These are phyloP conservation scores for Macrophya annulata DNA, from an alignment of 2,888 invertebrate genomes.

Conservation along the genomic window DNA sequence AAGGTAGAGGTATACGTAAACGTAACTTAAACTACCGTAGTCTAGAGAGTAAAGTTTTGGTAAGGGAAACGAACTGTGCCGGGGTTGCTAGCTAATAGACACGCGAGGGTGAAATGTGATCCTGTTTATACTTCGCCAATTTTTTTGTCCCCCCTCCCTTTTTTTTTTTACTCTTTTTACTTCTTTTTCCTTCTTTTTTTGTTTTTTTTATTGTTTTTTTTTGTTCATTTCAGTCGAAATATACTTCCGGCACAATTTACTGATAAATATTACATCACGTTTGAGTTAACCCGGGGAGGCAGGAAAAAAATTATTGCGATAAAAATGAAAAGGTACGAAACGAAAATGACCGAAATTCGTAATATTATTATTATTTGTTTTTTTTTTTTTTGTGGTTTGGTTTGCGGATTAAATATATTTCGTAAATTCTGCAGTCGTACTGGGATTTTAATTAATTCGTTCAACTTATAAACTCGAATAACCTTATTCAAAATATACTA, in stretches of 20 bases:
- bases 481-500: not conserved
- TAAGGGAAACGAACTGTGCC: slow-evolving; percentile 2
- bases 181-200: no score
- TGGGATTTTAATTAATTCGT: no score
- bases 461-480: not conserved
- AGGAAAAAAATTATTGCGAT: not conserved
- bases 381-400: no score
- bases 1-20: not conserved
- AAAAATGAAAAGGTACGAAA: not conserved
- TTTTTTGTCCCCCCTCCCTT: not conserved
- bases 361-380: no score
- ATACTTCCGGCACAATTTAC: slow-evolving; percentile 22
- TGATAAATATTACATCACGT: slow-evolving; percentile 39
- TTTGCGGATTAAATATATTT: no score
- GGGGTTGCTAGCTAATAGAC: slow-evolving; percentile 47
- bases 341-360: not conserved
- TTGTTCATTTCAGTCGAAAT: not conserved
- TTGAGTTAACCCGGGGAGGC: not conserved
- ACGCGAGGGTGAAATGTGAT: slow-evolving; percentile 47
- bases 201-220: not conserved
- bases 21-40: slow-evolving; percentile 47
- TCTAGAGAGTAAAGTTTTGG: not conserved
- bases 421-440: no score
- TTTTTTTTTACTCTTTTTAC: not conserved
- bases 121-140: slow-evolving; percentile 7